Evolutionary conservation across 2,888 invertebrate species (phyloP).

Genomic region (Orthosia cruda): DNA sequence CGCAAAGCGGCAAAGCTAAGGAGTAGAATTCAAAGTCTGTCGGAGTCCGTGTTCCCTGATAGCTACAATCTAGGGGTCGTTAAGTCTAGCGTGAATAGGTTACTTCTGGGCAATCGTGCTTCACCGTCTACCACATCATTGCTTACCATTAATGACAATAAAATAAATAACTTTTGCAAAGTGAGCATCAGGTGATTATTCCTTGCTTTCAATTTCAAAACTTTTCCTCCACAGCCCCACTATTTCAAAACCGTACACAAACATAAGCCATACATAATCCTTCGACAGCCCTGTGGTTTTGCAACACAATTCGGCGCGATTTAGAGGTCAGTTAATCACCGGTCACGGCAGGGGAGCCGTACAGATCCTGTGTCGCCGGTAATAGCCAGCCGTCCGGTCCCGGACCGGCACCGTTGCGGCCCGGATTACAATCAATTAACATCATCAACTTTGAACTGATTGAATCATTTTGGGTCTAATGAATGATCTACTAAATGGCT

Average conservation of each 20-base stretch:
- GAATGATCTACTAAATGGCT: conserved; percentile 29
- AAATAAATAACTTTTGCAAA: too few species aligned
- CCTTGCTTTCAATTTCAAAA: not conserved
- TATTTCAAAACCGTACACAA: not conserved
- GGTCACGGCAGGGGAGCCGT: conserved; percentile 77
- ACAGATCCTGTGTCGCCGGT: conserved; percentile 66
- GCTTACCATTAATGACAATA: too few species aligned
- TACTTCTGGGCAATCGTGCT: too few species aligned
- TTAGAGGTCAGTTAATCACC: conserved; percentile 80
- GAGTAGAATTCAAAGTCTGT: too few species aligned
- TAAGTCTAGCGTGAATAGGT: too few species aligned
- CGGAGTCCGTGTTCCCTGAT: too few species aligned
- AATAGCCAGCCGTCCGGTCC: conserved; percentile 39
- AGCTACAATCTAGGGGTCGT: too few species aligned
- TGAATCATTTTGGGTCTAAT: conserved; percentile 58
- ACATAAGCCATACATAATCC: not conserved
- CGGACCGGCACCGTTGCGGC: conserved; percentile 10
- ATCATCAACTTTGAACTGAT: conserved; percentile 64
- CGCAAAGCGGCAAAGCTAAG: too few species aligned
- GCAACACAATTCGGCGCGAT: conserved; percentile 71
- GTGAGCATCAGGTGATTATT: too few species aligned
- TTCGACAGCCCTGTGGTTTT: conserved; percentile 57
- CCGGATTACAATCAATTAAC: conserved; percentile 80
- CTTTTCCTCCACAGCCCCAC: not conserved
- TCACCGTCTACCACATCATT: too few species aligned